Conservation (phyloP, 1,140 invertebrate genomes). For the Melanaphis sacchari region DNA sequence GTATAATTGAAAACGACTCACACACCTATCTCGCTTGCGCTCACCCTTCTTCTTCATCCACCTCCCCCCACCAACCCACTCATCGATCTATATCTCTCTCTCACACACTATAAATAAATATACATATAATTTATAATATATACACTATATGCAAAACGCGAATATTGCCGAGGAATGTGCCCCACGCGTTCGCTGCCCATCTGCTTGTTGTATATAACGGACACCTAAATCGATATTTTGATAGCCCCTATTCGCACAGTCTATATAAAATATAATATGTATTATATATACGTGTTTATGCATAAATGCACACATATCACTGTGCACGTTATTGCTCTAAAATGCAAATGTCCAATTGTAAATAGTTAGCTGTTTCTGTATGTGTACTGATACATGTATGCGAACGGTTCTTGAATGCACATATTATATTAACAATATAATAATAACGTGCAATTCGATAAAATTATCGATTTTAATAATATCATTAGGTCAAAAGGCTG, state of each 20-base stretch:
- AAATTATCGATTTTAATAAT: background rate
- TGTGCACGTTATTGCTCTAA: background rate
- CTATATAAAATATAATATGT: background rate
- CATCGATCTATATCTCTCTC: background rate
- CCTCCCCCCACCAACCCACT: no score
- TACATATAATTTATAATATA: slow-evolving; percentile 6
- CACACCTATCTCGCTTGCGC: background rate
- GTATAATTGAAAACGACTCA: slow-evolving; percentile 54
- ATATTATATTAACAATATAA: background rate
- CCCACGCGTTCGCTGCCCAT: background rate
- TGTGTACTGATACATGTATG: background rate
- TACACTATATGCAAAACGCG: background rate
- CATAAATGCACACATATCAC: background rate
- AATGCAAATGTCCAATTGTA: background rate
- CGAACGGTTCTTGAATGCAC: background rate
- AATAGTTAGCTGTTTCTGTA: background rate
- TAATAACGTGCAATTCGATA: background rate
- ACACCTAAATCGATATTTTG: slow-evolving; percentile 48
- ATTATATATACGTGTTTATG: background rate
- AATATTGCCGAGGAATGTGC: slow-evolving; percentile 49
- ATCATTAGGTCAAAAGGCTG: background rate
- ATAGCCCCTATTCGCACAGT: slow-evolving; percentile 1
- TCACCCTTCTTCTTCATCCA: background rate
- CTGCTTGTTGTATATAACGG: background rate
- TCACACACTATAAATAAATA: background rate